phyloP scores from a whole-genome alignment of 1,140 invertebrate genomes.

The Drosophila ficusphila region DNA sequence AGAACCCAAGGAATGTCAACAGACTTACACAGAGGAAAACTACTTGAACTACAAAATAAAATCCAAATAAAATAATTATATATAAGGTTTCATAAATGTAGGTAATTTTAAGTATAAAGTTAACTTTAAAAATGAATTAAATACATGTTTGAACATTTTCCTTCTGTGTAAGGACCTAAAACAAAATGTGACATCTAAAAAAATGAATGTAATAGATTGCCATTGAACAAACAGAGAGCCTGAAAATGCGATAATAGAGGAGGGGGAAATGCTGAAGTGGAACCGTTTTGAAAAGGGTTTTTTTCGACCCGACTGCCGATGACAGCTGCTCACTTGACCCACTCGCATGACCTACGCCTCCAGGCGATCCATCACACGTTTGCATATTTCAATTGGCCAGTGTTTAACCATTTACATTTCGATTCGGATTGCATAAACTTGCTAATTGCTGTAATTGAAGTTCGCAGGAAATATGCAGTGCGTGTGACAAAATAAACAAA shows the following conservation, averaged over 20 bases:
- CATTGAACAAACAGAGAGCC: conserved; percentile 42
- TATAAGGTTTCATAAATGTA: no score
- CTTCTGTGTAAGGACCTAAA: conserved; percentile 34
- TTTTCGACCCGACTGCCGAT: conserved; percentile 38
- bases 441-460: conserved; percentile 59
- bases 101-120: no score
- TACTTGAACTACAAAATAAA: neutral
- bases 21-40: conserved; percentile 23
- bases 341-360: conserved; percentile 4
- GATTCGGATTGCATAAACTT: conserved; percentile 20
- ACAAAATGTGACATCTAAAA: conserved; percentile 59
- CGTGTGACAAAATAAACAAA: conserved; percentile 40
- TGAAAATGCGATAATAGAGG: conserved; percentile 25
- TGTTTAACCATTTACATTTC: conserved; percentile 22
- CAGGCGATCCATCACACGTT: conserved; percentile 44
- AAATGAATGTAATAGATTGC: conserved; percentile 65
- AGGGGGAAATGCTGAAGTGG: conserved; percentile 1
- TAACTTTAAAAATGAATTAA: no score
- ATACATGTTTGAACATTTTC: neutral
- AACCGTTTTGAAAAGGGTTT: conserved; percentile 66
- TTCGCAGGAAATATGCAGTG: conserved; percentile 25
- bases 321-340: conserved; percentile 51
- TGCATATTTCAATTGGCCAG: conserved; percentile 37
- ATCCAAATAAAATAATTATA: no score
- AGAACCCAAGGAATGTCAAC: conserved; percentile 55